A percentile compares a stretch with the other conserved stretches of the same genome.
phyloP scores from a whole-genome alignment of 2,113 vertebrate genomes.

The Mus spicilegus region DNA sequence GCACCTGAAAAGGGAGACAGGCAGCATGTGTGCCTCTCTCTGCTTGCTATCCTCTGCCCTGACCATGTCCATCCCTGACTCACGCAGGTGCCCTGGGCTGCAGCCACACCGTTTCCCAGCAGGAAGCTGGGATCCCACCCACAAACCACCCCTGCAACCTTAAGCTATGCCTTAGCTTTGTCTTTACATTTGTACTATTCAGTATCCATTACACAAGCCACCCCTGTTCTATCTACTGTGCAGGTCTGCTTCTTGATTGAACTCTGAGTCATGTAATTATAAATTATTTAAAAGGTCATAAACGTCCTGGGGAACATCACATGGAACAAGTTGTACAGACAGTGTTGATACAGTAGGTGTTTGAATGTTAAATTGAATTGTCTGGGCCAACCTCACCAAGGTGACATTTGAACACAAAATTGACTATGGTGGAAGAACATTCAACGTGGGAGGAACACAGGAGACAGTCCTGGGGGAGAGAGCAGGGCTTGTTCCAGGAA shows the following conservation, averaged over 20 bases:
- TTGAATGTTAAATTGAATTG: neutral
- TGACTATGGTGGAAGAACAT: neutral
- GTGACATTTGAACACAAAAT: neutral
- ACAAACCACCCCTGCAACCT: accelerated
- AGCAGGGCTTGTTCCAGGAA: neutral
- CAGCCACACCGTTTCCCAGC: neutral
- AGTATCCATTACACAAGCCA: neutral
- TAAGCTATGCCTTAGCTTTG: neutral
- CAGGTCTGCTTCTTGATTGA: neutral
- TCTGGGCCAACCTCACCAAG: neutral
- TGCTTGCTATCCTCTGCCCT: neutral
- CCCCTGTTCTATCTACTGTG: neutral
- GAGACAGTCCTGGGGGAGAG: neutral
- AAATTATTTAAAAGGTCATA: neutral
- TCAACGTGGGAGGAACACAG: neutral
- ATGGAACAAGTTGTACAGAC: neutral
- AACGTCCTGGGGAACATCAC: neutral
- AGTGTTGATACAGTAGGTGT: neutral
- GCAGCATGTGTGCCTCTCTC: neutral
- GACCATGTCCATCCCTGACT: neutral
- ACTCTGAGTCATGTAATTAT: neutral
- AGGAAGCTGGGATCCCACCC: neutral
- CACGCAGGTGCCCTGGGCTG: neutral
- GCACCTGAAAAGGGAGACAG: neutral
- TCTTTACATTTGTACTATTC: neutral